These are phyloP conservation scores for Lydus trimaculatus DNA, from an alignment of 2,888 invertebrate genomes.

Conservation along the genomic window DNA sequence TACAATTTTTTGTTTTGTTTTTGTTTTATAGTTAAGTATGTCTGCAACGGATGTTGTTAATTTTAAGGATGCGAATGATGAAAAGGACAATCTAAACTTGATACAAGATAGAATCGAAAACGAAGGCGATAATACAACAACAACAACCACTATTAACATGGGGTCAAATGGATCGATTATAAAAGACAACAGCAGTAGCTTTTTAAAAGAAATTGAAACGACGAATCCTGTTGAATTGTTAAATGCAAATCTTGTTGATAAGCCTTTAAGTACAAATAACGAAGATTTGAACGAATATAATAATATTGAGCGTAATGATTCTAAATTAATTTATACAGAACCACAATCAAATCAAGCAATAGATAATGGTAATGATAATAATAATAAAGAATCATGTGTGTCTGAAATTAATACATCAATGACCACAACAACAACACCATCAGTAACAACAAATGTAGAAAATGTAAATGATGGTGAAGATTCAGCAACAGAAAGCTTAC, in stretches of 20 bases:
- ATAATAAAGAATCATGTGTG: constrained; percentile 23
- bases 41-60: constrained; percentile 19
- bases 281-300: constrained; percentile 35
- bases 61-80: constrained; percentile 8
- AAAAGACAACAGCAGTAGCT: constrained; percentile 10
- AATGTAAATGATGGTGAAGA: constrained; percentile 68
- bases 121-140: constrained; percentile 20
- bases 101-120: constrained; percentile 12
- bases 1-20: not conserved
- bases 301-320: constrained; percentile 44
- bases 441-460: constrained; percentile 61
- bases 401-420: constrained; percentile 14
- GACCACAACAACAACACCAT: too few relatives aligned
- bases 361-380: constrained; percentile 28
- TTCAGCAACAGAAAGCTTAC: constrained; percentile 69
- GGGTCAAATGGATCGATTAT: constrained; percentile 44
- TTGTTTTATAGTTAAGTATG: constrained; percentile 23
- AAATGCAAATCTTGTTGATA: constrained; percentile 34
- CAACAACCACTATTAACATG: constrained; percentile 32
- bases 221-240: constrained; percentile 34
- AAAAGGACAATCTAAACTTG: not conserved
- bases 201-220: constrained; percentile 12
- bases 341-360: constrained; percentile 48
- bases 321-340: constrained; percentile 44
- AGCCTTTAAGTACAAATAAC: constrained; percentile 41